These are phyloP conservation scores for Tringa solitaria DNA, from an alignment of 2,113 vertebrate species.

Conservation along the genomic window DNA sequence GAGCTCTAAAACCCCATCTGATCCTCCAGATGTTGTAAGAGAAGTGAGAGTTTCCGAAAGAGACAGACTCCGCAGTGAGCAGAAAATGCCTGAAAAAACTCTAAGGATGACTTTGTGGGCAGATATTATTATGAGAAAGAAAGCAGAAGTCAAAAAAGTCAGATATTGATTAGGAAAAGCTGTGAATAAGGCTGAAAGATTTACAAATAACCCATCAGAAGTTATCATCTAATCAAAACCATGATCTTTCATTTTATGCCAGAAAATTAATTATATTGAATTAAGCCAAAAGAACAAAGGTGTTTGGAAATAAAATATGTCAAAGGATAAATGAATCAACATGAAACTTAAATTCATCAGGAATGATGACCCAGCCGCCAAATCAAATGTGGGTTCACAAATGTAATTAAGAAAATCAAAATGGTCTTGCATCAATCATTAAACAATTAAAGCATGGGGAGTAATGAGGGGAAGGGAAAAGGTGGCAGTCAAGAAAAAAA, in stretches of 20 bases:
- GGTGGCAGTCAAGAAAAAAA: not conserved
- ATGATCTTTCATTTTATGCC: not conserved
- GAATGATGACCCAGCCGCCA: not conserved
- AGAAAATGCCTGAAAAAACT: not conserved
- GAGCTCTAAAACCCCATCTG: conserved; percentile 17
- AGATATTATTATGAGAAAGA: not conserved
- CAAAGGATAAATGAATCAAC: not conserved
- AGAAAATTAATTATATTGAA: conserved; percentile 18
- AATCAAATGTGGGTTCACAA: conserved; percentile 11
- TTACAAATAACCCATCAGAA: conserved; percentile 4
- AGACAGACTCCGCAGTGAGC: not conserved
- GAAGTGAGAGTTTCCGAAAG: conserved; percentile 7
- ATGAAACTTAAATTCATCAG: not conserved
- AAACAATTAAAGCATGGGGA: conserved; percentile 6
- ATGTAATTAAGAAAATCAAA: conserved; percentile 49
- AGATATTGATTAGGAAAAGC: not conserved
- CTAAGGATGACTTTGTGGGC: not conserved
- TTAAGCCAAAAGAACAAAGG: conserved; percentile 10
- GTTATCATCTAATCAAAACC: not conserved
- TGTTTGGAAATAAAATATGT: conserved; percentile 7
- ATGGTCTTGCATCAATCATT: not conserved
- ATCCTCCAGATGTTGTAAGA: not conserved
- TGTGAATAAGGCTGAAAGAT: not conserved
- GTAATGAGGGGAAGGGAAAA: not conserved
- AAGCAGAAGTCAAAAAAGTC: not conserved